phyloP scores from a whole-genome alignment of 2,888 invertebrate genomes.

The Auanema freiburgensis region DNA sequence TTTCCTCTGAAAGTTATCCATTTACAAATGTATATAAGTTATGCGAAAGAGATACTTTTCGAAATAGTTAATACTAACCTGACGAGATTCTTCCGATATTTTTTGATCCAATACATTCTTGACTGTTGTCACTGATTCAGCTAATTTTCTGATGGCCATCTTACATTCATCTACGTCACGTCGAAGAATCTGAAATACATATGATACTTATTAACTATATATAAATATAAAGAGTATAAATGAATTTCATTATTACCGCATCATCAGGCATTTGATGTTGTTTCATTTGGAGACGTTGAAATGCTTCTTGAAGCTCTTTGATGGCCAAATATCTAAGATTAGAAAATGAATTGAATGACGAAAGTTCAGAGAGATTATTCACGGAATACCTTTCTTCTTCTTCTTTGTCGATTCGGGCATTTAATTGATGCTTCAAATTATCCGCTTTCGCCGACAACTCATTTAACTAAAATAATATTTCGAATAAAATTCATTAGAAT shows the following conservation, averaged over 20 bases:
- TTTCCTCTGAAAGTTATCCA: no score
- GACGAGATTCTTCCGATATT: conserved; percentile 55
- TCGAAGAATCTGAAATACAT: conserved; percentile 18
- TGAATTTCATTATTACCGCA: conserved; percentile 11
- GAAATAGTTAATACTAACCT: no score
- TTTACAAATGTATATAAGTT: no score
- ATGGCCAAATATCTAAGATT: conserved; percentile 56
- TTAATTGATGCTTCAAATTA: conserved; percentile 60
- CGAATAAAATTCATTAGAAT: neutral
- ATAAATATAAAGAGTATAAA: neutral
- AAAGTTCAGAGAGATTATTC: neutral
- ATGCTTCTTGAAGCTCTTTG: conserved; percentile 62
- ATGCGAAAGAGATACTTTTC: no score
- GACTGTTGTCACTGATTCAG: conserved; percentile 62
- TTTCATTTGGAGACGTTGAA: conserved; percentile 42
- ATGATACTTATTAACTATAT: neutral
- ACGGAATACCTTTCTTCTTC: conserved; percentile 57
- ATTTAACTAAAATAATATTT: conserved; percentile 47
- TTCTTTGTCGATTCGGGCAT: conserved; percentile 59
- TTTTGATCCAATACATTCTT: conserved; percentile 62
- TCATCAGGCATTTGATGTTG: conserved; percentile 7
- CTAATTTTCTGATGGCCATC: conserved; percentile 62
- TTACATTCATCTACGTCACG: conserved; percentile 62
- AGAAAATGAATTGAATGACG: neutral
- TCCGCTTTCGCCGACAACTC: conserved; percentile 61